Evolutionary conservation across 2,113 vertebrate species (phyloP).

Genomic region (Benitochromis conjunctus): DNA sequence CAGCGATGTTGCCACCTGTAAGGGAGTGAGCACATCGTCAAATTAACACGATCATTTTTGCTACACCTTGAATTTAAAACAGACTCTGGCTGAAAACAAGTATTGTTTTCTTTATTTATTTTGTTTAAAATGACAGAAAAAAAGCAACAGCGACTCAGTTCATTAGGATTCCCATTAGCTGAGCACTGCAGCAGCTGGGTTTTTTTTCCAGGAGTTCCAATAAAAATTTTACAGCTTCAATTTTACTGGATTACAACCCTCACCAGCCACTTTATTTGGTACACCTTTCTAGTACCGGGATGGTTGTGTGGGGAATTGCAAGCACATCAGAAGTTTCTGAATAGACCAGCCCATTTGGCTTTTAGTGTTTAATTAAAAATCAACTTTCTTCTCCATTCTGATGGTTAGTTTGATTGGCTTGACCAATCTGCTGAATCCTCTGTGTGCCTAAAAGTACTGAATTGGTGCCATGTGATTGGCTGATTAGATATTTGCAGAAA

Average conservation of each 20-base stretch:
- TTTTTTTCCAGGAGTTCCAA: background rate
- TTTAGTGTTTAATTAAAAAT: background rate
- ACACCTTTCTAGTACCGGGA: background rate
- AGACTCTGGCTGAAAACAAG: background rate
- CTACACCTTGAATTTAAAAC: background rate
- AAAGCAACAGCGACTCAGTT: background rate
- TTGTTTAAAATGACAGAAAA: background rate
- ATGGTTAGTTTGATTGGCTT: background rate
- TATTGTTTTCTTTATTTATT: background rate
- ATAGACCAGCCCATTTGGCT: background rate
- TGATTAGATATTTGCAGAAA: background rate
- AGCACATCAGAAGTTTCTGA: background rate
- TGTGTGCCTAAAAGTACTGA: background rate
- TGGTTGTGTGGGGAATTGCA: background rate
- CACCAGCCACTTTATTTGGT: background rate
- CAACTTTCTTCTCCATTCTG: background rate
- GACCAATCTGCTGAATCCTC: background rate
- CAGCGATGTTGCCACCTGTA: conserved; percentile 80
- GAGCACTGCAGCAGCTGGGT: background rate
- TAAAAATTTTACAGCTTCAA: background rate
- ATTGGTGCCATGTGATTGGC: background rate
- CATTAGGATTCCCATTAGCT: background rate
- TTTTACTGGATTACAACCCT: background rate
- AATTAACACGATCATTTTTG: background rate
- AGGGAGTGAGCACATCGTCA: background rate